These are phyloP conservation scores for Bostrychus sinensis DNA, from an alignment of 2,113 vertebrate species.

Conservation along the genomic window DNA sequence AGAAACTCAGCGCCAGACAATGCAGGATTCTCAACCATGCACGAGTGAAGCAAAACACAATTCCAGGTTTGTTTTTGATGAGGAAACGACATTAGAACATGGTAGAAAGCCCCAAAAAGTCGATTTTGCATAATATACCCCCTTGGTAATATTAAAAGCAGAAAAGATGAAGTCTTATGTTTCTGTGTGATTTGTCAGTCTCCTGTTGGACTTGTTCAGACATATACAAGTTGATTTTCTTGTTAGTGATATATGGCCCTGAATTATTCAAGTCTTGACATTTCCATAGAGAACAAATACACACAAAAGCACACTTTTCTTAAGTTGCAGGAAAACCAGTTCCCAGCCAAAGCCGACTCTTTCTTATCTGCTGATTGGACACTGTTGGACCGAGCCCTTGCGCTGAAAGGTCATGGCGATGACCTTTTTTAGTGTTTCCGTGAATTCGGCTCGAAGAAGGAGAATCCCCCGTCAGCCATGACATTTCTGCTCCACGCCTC, in stretches of 20 bases:
- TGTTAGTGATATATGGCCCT: background rate
- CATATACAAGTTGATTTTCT: background rate
- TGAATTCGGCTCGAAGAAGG: background rate
- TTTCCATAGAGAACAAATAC: background rate
- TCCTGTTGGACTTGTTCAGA: background rate
- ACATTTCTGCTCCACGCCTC: slow-evolving; percentile 6
- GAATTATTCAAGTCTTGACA: slow-evolving; percentile 5
- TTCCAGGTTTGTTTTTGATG: too few relatives aligned
- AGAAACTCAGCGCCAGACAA: too few relatives aligned
- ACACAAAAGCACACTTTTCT: background rate
- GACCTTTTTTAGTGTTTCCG: slow-evolving; percentile 7
- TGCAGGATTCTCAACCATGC: too few relatives aligned
- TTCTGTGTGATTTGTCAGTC: too few relatives aligned
- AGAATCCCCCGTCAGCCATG: background rate
- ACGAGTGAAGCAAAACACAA: too few relatives aligned
- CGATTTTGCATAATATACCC: too few relatives aligned
- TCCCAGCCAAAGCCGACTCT: background rate
- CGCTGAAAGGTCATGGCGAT: slow-evolving; percentile 4
- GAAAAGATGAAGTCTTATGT: too few relatives aligned
- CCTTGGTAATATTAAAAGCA: too few relatives aligned
- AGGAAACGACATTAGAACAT: too few relatives aligned
- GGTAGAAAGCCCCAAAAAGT: too few relatives aligned
- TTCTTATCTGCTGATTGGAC: slow-evolving; percentile 18
- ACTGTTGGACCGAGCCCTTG: background rate
- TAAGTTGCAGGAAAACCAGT: background rate